phyloP scores from a whole-genome alignment of 2,888 invertebrate genomes.

The Ganaspis brasiliensis region DNA sequence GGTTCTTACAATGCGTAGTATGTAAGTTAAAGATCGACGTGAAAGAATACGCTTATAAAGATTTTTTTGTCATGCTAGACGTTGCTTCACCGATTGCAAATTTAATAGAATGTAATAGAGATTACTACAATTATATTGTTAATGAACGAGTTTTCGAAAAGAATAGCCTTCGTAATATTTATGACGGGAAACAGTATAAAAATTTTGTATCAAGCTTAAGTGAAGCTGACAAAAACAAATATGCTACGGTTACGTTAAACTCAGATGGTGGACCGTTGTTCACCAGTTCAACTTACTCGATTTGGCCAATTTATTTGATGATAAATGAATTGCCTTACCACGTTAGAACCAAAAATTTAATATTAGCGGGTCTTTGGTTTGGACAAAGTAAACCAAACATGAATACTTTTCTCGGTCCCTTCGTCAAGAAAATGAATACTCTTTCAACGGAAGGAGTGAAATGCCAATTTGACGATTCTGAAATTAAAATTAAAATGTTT shows the following conservation, averaged over 20 bases:
- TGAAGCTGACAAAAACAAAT: not conserved
- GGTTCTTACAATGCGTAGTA: too few species aligned
- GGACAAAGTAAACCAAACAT: slow-evolving; percentile 48
- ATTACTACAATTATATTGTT: slow-evolving; percentile 10
- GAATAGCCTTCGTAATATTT: not conserved
- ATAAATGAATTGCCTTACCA: not conserved
- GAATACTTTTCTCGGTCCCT: slow-evolving; percentile 47
- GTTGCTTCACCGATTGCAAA: not conserved
- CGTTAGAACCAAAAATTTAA: slow-evolving; percentile 1
- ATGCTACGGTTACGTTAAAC: not conserved
- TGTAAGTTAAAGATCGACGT: not conserved
- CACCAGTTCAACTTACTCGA: not conserved
- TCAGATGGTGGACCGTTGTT: not conserved
- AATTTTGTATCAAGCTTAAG: not conserved
- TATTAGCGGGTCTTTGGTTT: slow-evolving; percentile 1
- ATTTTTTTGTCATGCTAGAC: not conserved
- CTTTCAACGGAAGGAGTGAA: slow-evolving; percentile 41
- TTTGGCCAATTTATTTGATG: slow-evolving; percentile 3
- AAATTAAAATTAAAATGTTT: not conserved
- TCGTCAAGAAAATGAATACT: slow-evolving; percentile 49
- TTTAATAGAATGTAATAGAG: not conserved
- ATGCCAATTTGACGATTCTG: slow-evolving; percentile 47
- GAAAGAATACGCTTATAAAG: not conserved
- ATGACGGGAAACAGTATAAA: not conserved
- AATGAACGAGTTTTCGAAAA: not conserved